Evolutionary conservation across 2,113 vertebrate genomes (phyloP).

Genomic region (Ploceus nigricollis): DNA sequence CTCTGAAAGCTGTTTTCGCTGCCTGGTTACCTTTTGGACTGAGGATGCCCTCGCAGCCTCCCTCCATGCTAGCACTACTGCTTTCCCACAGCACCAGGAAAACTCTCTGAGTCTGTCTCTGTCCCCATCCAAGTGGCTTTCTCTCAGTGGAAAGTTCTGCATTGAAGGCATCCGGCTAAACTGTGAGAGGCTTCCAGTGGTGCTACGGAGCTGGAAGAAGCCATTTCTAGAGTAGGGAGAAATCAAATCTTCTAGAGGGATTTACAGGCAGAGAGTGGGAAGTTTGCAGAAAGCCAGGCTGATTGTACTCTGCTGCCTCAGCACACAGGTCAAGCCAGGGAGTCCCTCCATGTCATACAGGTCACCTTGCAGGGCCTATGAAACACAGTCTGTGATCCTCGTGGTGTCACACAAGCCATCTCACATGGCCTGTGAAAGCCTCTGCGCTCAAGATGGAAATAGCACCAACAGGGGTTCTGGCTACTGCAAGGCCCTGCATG

Average conservation of each 20-base stretch:
- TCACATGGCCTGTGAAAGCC: not conserved
- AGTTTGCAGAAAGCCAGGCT: not conserved
- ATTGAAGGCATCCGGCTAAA: not conserved
- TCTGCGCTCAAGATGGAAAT: not conserved
- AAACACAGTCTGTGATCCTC: not conserved
- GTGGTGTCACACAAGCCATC: not conserved
- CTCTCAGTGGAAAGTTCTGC: not conserved
- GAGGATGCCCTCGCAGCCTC: not conserved
- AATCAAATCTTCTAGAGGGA: not conserved
- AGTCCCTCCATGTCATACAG: not conserved
- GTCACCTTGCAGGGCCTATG: not conserved
- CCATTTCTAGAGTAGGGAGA: not conserved
- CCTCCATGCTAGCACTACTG: not conserved
- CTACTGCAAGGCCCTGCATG: not conserved
- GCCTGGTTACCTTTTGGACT: not conserved
- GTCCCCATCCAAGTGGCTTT: not conserved
- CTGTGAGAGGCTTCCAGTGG: not conserved
- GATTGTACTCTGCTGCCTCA: not conserved
- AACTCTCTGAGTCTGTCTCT: fast-evolving
- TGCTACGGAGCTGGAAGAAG: not conserved
- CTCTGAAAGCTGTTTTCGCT: not conserved
- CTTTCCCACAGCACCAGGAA: not conserved
- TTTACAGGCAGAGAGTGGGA: not conserved
- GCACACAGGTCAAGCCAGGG: not conserved
- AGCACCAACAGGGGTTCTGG: not conserved